A percentile compares a stretch with the other conserved stretches of the same genome.
phyloP scores from a whole-genome alignment of 2,113 vertebrate genomes.

The Dryoscopus gambensis region DNA sequence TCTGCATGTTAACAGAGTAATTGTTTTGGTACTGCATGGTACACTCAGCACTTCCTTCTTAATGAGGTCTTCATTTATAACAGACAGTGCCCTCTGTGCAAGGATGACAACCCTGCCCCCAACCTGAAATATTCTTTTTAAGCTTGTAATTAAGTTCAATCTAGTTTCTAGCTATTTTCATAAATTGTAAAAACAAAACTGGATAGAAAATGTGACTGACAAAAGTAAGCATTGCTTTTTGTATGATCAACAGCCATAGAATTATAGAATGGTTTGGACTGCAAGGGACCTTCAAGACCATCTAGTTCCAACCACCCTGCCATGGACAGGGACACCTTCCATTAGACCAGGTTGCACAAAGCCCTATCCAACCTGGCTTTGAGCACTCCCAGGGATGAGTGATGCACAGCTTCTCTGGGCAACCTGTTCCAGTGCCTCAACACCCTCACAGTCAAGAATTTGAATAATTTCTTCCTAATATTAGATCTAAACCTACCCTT shows the following conservation, averaged over 20 bases:
- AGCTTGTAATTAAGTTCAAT: background rate
- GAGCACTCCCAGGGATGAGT: background rate
- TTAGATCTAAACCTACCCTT: background rate
- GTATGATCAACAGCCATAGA: background rate
- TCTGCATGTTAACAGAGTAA: background rate
- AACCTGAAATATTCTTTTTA: background rate
- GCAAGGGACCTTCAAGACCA: background rate
- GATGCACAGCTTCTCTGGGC: background rate
- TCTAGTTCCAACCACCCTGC: background rate
- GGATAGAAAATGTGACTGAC: background rate
- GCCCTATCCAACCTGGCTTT: background rate
- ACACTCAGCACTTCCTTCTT: background rate
- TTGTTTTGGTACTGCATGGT: slow-evolving; percentile 24
- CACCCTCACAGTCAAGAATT: background rate
- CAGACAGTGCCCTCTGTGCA: background rate
- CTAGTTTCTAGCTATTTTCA: background rate
- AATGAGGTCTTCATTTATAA: background rate
- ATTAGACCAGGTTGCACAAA: background rate
- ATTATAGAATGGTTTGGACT: background rate
- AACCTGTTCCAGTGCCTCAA: background rate
- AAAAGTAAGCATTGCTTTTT: background rate
- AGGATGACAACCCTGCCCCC: background rate
- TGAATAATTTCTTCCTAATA: background rate
- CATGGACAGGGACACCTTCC: background rate
- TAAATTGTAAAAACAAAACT: background rate